A percentile compares a stretch with the other conserved stretches of the same genome.
phyloP scores from a whole-genome alignment of 2,797 vertebrate species.

The Morus bassanus region DNA sequence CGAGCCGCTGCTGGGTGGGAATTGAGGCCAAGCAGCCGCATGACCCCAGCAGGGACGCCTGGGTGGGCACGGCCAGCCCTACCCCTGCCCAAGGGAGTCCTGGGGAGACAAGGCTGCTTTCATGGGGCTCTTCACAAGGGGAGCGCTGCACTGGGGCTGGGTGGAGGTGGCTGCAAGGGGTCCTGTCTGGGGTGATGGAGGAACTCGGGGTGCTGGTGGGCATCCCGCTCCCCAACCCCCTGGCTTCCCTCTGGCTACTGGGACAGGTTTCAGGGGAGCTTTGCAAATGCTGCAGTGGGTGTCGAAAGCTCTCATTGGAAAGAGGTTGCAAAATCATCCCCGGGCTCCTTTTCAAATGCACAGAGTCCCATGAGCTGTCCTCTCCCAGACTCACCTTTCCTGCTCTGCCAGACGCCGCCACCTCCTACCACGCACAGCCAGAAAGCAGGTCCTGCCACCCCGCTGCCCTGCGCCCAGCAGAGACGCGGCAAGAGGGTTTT shows the following conservation, averaged over 20 bases:
- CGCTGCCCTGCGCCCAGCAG: not conserved
- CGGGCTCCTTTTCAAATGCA: not conserved
- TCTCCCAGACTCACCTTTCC: slow-evolving; percentile 34
- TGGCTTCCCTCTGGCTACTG: not conserved
- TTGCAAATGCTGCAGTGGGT: not conserved
- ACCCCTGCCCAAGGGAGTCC: not conserved
- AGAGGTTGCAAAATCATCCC: slow-evolving; percentile 30
- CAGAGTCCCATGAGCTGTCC: not conserved
- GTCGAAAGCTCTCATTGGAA: not conserved
- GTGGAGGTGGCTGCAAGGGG: not conserved
- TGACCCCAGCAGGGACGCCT: accelerated
- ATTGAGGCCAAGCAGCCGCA: accelerated
- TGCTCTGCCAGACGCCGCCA: not conserved
- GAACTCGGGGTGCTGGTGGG: not conserved
- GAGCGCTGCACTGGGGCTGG: not conserved
- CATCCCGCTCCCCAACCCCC: not conserved
- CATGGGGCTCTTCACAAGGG: accelerated
- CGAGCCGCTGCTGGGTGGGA: accelerated
- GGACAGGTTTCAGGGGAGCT: not conserved
- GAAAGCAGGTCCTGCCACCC: not conserved
- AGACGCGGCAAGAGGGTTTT: not conserved
- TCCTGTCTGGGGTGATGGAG: not conserved
- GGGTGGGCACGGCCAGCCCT: not conserved
- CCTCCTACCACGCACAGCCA: not conserved
- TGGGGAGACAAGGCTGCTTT: not conserved